These are phyloP conservation scores for Idaea biselata DNA, from an alignment of 2,888 invertebrate genomes.

Conservation along the genomic window DNA sequence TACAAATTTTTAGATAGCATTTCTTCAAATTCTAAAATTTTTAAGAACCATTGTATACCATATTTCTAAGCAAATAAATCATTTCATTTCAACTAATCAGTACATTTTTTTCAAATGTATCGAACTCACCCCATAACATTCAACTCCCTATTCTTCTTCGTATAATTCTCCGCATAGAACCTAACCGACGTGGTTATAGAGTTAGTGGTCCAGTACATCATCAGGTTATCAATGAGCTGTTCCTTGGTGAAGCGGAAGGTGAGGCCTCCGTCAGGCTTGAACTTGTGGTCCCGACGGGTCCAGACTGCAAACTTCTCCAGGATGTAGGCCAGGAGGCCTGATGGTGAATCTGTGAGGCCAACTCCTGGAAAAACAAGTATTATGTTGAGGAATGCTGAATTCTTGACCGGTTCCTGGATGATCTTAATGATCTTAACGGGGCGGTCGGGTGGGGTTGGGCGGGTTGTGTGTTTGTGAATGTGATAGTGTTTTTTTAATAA, in stretches of 20 bases:
- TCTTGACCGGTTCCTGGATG: too few relatives aligned
- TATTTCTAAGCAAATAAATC: too few relatives aligned
- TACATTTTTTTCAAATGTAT: too few relatives aligned
- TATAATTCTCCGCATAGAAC: slow-evolving; percentile 84
- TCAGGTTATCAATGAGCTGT: slow-evolving; percentile 89
- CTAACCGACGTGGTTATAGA: slow-evolving; percentile 88
- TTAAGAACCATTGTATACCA: too few relatives aligned
- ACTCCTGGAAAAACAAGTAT: slow-evolving; percentile 41
- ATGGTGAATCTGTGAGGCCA: slow-evolving; percentile 85
- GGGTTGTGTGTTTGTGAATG: too few relatives aligned
- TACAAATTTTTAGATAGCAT: too few relatives aligned
- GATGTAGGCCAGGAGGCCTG: slow-evolving; percentile 90
- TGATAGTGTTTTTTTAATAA: too few relatives aligned
- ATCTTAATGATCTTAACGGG: too few relatives aligned
- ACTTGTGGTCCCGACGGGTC: slow-evolving; percentile 76
- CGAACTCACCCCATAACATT: slow-evolving; percentile 60
- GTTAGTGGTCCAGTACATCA: slow-evolving; percentile 90
- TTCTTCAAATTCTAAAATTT: too few relatives aligned
- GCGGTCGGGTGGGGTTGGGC: too few relatives aligned
- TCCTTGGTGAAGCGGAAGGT: slow-evolving; percentile 82
- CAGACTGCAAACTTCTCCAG: slow-evolving; percentile 92
- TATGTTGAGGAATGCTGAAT: background rate
- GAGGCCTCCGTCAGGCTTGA: slow-evolving; percentile 85
- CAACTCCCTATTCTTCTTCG: slow-evolving; percentile 40
- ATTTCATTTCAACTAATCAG: too few relatives aligned